A percentile compares a stretch with the other conserved stretches of the same genome.
phyloP scores from a whole-genome alignment of 2,113 vertebrate species.

The Phaethornis superciliosus region DNA sequence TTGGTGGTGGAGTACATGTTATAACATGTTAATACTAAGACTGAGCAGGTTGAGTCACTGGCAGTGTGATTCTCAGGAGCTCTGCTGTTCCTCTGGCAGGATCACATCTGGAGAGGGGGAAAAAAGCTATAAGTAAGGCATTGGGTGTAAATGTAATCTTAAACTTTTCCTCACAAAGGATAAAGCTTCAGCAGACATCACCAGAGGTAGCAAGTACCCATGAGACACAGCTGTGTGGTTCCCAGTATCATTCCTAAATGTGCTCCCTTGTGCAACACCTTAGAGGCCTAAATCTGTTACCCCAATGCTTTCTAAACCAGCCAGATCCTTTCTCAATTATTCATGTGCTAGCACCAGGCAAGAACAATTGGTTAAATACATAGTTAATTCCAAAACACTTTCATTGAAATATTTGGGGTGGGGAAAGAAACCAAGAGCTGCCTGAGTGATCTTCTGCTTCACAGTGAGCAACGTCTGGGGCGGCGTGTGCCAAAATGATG shows the following conservation, averaged over 20 bases:
- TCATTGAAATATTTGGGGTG: conserved; percentile 24
- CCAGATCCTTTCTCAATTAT: conserved; percentile 22
- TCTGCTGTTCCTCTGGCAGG: not conserved
- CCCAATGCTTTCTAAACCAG: not conserved
- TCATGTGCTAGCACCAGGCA: not conserved
- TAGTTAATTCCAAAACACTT: conserved; percentile 32
- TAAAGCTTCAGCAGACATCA: not conserved
- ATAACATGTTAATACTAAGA: not conserved
- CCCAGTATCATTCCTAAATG: not conserved
- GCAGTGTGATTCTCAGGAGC: not conserved
- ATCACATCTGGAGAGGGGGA: not conserved
- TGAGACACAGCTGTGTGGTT: rapidly evolving
- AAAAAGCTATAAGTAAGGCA: not conserved
- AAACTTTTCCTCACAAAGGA: not conserved
- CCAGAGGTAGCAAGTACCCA: not conserved
- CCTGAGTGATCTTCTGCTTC: not conserved
- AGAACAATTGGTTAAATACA: not conserved
- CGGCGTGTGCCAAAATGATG: not conserved
- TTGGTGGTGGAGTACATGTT: rapidly evolving
- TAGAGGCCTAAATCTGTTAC: not conserved
- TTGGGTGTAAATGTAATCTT: not conserved
- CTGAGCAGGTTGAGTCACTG: not conserved
- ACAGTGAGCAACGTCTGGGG: not conserved
- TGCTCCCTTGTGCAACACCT: not conserved
- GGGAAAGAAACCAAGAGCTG: not conserved